Percentiles rank a stretch among this genome's conserved stretches.
phyloP scores from a whole-genome alignment of 2,797 vertebrate genomes.

The Parauchenoglanis punctatus region DNA sequence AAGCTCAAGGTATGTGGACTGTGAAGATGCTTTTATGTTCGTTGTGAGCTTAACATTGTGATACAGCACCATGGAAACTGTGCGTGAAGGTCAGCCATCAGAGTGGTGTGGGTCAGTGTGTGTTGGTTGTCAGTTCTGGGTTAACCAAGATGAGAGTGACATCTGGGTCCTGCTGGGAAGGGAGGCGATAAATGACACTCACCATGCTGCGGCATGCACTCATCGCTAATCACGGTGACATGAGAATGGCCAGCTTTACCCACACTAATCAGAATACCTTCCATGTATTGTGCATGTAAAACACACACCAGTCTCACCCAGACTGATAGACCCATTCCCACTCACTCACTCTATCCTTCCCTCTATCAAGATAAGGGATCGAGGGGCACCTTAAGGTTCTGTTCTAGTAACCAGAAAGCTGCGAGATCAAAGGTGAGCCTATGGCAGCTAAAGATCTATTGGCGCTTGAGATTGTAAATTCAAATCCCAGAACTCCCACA shows the following conservation, averaged over 20 bases:
- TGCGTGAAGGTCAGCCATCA: conserved; percentile 38
- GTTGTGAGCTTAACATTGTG: conserved; percentile 43
- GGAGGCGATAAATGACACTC: conserved; percentile 51
- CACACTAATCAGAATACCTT: conserved; percentile 36
- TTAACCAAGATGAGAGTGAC: conserved; percentile 64
- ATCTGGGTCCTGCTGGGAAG: conserved; percentile 57
- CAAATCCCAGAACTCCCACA: conserved; percentile 24
- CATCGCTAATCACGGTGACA: conserved; percentile 44
- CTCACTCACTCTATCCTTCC: conserved; percentile 27
- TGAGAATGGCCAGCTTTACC: conserved; percentile 41
- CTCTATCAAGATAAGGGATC: neutral
- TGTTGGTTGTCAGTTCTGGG: conserved; percentile 55
- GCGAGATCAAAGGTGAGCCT: conserved; percentile 9
- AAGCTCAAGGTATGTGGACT: conserved; percentile 21
- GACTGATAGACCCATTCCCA: conserved; percentile 44
- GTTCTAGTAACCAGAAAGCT: conserved; percentile 6
- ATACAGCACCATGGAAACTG: conserved; percentile 60
- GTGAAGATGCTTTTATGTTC: conserved; percentile 25
- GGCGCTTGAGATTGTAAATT: conserved; percentile 11
- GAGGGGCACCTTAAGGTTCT: neutral
- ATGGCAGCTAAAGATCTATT: conserved; percentile 29
- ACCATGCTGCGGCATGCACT: conserved; percentile 34
- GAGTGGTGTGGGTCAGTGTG: conserved; percentile 45
- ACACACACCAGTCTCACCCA: conserved; percentile 45
- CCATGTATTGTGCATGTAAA: conserved; percentile 31